phyloP scores from a whole-genome alignment of 1,140 invertebrate species.

The Octopus bimaculoides region DNA sequence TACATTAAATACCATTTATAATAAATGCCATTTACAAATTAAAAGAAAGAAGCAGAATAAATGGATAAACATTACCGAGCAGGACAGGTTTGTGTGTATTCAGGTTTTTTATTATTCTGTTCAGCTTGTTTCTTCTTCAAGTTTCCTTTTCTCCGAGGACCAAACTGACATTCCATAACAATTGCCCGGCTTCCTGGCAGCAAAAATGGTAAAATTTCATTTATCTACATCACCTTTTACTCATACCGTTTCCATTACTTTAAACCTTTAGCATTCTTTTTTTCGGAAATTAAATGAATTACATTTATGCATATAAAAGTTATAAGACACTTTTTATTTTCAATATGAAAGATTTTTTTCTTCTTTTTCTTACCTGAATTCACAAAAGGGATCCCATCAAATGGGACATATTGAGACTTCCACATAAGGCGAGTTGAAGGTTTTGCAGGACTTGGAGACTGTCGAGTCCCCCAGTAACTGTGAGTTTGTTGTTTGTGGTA shows the following conservation, averaged over 20 bases:
- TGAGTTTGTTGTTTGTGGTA: conserved; percentile 57
- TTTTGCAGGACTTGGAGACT: conserved; percentile 52
- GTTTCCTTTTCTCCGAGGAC: conserved; percentile 53
- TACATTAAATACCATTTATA: too few relatives aligned
- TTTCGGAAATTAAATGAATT: too few relatives aligned
- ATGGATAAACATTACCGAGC: conserved; percentile 41
- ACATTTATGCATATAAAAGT: too few relatives aligned
- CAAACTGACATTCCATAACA: conserved; percentile 58
- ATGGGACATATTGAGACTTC: conserved; percentile 59
- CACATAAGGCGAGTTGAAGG: conserved; percentile 57
- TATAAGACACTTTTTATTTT: too few relatives aligned
- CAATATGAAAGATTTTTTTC: too few relatives aligned
- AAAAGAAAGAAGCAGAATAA: too few relatives aligned
- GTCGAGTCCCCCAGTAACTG: conserved; percentile 57
- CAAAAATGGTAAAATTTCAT: too few relatives aligned
- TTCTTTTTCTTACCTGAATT: conserved; percentile 40
- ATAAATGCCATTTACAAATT: too few relatives aligned
- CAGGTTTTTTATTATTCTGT: conserved; percentile 19
- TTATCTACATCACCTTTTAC: too few relatives aligned
- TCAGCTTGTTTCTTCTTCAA: conserved; percentile 34
- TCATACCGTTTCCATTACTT: too few relatives aligned
- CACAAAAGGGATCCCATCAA: conserved; percentile 58
- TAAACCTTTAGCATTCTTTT: too few relatives aligned
- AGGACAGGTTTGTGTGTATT: conserved; percentile 55
- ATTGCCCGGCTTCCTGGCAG: conserved; percentile 53